Base-by-base conservation (phyloP, 2,113 vertebrate species). In the Osmerus eperlanus region DNA sequence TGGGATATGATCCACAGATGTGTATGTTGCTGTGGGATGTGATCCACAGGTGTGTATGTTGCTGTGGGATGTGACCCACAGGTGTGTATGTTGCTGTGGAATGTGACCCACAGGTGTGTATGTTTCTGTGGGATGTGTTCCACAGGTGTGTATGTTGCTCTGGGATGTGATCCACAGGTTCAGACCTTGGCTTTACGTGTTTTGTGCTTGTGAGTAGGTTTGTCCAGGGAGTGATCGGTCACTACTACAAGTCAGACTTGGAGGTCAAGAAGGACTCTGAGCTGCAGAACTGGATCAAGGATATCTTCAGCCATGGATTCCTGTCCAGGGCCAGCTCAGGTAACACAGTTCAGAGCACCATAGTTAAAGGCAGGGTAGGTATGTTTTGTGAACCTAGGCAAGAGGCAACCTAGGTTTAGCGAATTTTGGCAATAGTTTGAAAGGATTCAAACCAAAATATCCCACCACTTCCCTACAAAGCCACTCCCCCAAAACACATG, bases 281-380 rank as follows among this genome's bases (percentile, higher is more conserved):
- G 81, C 78, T 94, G 54, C 93, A 94, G 81, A 85, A 78, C 6
- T 95, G 93, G 94, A 90, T 94, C 68, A 72, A 75, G 41, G 93
- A 95, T 72, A 93, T 93, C 88, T 92, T 89, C 75, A 81, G 79
- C 12, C 81, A 92, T 58, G 89, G 88, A 0, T 86, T 92, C 7
- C 77, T 90, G 18, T 75, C 79, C 16, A 76, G 81, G 0, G 63
- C 77, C 55, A 84, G 79, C 41, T 88, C 86, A 85, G 90, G 90
- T 92, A 59, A 23, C n/a, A 13, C 13, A 59, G 8, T 11, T n/a
- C n/a, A 59, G n/a, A 5, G 19, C 19, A 21, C 58, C 58, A 19
- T n/a, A 21, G 58, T 21, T 21, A 13, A 59, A 59, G 12, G 1
- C 8, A 13, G n/a, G 15, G 8, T 47, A 47, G 41, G 41, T 12